These are phyloP conservation scores for Cybosia mesomella DNA, from an alignment of 2,888 invertebrate species.

Conservation along the genomic window DNA sequence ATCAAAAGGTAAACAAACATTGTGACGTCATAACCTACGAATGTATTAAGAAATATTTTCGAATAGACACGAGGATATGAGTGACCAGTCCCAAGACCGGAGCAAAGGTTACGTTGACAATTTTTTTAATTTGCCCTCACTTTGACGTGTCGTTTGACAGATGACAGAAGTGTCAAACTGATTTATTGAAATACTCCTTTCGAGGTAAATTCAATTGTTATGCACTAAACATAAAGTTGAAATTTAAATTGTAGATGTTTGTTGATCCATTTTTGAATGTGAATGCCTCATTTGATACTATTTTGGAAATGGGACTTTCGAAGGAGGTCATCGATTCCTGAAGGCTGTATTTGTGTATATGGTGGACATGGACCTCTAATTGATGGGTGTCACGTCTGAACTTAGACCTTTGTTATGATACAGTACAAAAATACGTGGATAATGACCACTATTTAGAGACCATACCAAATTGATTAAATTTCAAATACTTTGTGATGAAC, in stretches of 20 bases:
- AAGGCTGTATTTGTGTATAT: constrained; percentile 6
- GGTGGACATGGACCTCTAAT: constrained; percentile 4
- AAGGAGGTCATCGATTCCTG: constrained; percentile 13
- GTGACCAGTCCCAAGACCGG: constrained; percentile 52
- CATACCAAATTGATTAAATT: not conserved
- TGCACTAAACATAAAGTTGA: not conserved
- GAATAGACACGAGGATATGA: constrained; percentile 31
- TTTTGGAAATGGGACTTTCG: constrained; percentile 42
- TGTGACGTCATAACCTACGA: constrained; percentile 24
- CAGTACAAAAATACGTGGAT: not conserved
- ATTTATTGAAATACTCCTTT: constrained; percentile 44
- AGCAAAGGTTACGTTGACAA: constrained; percentile 49
- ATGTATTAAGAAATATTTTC: constrained; percentile 17
- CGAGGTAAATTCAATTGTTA: constrained; percentile 12
- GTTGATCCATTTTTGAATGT: constrained; percentile 46
- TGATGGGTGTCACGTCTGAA: constrained; percentile 1
- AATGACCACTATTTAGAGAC: not conserved
- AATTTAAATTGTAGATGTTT: constrained; percentile 7
- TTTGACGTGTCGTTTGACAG: constrained; percentile 50
- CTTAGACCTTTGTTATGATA: not conserved
- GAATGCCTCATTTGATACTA: constrained; percentile 47
- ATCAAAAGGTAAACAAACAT: constrained; percentile 31
- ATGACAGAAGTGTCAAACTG: constrained; percentile 54
- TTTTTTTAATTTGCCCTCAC: constrained; percentile 52
- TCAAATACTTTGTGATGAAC: not conserved